Evolutionary conservation across 1,140 invertebrate species (phyloP).

Genomic region (Dendroctonus valens): DNA sequence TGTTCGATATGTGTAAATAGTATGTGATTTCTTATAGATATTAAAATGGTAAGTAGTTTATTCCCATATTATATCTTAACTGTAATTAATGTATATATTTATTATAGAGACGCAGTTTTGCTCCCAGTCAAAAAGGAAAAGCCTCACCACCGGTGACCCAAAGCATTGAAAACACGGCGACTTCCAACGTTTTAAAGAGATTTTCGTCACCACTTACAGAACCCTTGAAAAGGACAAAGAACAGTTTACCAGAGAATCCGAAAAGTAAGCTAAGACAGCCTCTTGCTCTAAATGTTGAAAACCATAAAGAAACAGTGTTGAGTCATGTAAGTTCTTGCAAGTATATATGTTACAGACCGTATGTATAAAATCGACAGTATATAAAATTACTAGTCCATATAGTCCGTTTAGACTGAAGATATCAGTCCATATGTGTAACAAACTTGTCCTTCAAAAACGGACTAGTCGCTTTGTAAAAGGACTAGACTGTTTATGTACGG

Average conservation of each 20-base stretch:
- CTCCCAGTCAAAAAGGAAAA: slow-evolving; percentile 57
- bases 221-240: slow-evolving; percentile 39
- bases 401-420: too few species aligned
- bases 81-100: neutral
- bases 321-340: slow-evolving; percentile 41
- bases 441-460: too few species aligned
- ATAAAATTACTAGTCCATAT: too few species aligned
- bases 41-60: too few species aligned
- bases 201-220: slow-evolving; percentile 24
- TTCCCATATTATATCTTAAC: too few species aligned
- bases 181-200: slow-evolving; percentile 19
- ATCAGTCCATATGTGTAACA: too few species aligned
- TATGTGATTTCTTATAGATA: too few species aligned
- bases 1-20: too few species aligned
- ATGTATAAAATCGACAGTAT: too few species aligned
- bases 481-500: too few species aligned
- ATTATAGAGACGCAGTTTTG: slow-evolving; percentile 54
- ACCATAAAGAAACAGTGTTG: slow-evolving; percentile 34
- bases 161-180: slow-evolving; percentile 1
- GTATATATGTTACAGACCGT: too few species aligned
- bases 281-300: slow-evolving; percentile 32
- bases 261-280: slow-evolving; percentile 38
- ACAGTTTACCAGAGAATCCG: slow-evolving; percentile 31
- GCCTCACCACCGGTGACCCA: slow-evolving; percentile 37
- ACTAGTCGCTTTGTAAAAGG: too few species aligned